phyloP scores from a whole-genome alignment of 2,888 invertebrate genomes.

The Bugula neritina region DNA sequence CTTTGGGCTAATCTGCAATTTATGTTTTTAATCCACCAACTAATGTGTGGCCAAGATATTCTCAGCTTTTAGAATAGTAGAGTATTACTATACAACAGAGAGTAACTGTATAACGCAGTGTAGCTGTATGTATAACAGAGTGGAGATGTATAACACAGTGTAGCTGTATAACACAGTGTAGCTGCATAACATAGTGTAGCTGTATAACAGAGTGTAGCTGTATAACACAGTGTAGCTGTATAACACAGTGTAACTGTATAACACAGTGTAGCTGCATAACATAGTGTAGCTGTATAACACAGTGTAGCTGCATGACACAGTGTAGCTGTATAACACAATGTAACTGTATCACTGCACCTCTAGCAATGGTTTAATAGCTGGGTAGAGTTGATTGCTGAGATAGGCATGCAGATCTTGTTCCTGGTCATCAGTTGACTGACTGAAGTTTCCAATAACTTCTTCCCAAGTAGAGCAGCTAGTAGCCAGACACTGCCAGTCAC shows the following conservation, averaged over 20 bases:
- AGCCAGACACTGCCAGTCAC: constrained; percentile 39
- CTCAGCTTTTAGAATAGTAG: too few relatives aligned
- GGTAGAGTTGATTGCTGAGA: constrained; percentile 38
- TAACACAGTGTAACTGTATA: neutral
- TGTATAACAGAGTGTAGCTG: neutral
- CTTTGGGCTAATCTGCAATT: too few relatives aligned
- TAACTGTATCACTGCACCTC: constrained; percentile 32
- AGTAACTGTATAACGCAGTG: too few relatives aligned
- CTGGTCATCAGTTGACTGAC: constrained; percentile 36
- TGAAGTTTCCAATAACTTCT: constrained; percentile 37
- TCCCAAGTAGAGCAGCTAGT: constrained; percentile 36
- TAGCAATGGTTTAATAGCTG: constrained; percentile 37
- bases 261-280: neutral
- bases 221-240: neutral
- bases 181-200: neutral
- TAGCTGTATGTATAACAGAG: neutral
- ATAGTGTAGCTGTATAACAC: neutral
- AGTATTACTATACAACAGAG: too few relatives aligned
- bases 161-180: neutral
- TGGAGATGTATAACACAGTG: neutral
- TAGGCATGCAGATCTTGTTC: constrained; percentile 38
- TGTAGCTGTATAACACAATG: neutral
- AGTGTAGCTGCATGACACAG: neutral
- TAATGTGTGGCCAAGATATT: too few relatives aligned
- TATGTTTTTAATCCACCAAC: too few relatives aligned